Evolutionary conservation across 1,140 invertebrate genomes (phyloP).

Genomic region (Atta cephalotes): DNA sequence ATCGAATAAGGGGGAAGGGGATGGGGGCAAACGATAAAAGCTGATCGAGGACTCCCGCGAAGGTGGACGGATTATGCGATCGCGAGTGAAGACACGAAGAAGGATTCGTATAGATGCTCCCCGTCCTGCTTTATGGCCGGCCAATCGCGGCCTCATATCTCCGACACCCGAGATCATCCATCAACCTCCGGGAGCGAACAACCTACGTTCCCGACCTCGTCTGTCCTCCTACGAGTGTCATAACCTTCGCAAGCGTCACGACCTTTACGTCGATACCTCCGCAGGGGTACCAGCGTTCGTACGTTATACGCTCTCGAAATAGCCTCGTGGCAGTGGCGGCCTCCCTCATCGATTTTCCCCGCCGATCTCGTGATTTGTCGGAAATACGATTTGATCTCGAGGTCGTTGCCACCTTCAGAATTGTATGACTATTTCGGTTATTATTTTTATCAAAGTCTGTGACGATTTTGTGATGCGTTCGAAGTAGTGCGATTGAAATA

Average conservation of each 20-base stretch:
- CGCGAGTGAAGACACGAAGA: conserved; percentile 39
- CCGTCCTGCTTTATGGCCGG: conserved; percentile 68
- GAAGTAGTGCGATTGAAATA: conserved; percentile 2
- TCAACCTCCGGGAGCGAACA: conserved; percentile 72
- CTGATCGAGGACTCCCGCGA: conserved; percentile 61
- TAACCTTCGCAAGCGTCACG: conserved; percentile 70
- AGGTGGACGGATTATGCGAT: conserved; percentile 70
- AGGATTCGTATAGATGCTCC: conserved; percentile 65
- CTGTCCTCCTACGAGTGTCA: conserved; percentile 75
- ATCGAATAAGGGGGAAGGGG: neutral
- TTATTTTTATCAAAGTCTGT: conserved; percentile 37
- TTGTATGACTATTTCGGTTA: conserved; percentile 48
- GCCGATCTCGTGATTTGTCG: conserved; percentile 43
- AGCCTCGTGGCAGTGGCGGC: conserved; percentile 34
- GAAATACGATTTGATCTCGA: conserved; percentile 57
- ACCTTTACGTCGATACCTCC: conserved; percentile 70
- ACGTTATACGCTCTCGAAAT: conserved; percentile 63
- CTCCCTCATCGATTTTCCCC: conserved; percentile 39
- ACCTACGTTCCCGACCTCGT: conserved; percentile 72
- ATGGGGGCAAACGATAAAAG: conserved; percentile 64
- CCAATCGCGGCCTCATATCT: conserved; percentile 75
- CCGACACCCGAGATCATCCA: conserved; percentile 67
- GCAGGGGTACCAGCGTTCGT: conserved; percentile 37
- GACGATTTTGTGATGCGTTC: conserved; percentile 19
- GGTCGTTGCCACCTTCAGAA: conserved; percentile 55